Percentiles rank a stretch among this genome's conserved stretches.
phyloP scores from a whole-genome alignment of 1,140 invertebrate species.

The Sitobion miscanthi region DNA sequence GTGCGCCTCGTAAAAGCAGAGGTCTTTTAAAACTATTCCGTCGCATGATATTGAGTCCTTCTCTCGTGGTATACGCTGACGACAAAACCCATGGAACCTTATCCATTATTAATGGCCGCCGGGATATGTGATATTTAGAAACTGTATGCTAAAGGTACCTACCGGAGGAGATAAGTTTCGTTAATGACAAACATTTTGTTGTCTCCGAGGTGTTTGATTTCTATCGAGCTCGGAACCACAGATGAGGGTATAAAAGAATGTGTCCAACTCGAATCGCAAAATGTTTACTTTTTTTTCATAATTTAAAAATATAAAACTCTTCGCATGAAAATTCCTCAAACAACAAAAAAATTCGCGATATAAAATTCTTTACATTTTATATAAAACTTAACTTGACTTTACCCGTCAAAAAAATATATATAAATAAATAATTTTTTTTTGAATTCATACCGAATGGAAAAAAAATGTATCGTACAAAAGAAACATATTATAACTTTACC shows the following conservation, averaged over 20 bases:
- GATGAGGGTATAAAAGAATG: neutral
- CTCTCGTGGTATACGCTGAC: neutral
- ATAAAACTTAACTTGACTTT: neutral
- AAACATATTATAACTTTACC: neutral
- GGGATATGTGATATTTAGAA: constrained; percentile 47
- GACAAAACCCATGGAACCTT: constrained; percentile 41
- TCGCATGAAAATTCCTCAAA: neutral
- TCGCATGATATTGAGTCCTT: constrained; percentile 46
- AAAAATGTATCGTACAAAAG: neutral
- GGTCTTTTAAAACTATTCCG: constrained; percentile 44
- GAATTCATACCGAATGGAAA: neutral
- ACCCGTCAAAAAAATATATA: neutral
- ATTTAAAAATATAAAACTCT: neutral
- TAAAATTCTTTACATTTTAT: neutral
- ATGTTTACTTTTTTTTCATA: neutral
- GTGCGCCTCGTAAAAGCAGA: constrained; percentile 37
- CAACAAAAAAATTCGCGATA: neutral
- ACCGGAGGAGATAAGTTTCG: constrained; percentile 25
- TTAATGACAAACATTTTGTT: constrained; percentile 22
- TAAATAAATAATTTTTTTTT: neutral
- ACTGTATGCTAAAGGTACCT: constrained; percentile 36
- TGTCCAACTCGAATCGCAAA: neutral
- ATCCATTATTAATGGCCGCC: constrained; percentile 43
- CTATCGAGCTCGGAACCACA: neutral
- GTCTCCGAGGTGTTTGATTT: constrained; percentile 1